Percentiles rank a stretch among this genome's conserved stretches.
Evolutionary conservation across 2,797 vertebrate genomes (phyloP).

Genomic region (Antennarius maculatus): DNA sequence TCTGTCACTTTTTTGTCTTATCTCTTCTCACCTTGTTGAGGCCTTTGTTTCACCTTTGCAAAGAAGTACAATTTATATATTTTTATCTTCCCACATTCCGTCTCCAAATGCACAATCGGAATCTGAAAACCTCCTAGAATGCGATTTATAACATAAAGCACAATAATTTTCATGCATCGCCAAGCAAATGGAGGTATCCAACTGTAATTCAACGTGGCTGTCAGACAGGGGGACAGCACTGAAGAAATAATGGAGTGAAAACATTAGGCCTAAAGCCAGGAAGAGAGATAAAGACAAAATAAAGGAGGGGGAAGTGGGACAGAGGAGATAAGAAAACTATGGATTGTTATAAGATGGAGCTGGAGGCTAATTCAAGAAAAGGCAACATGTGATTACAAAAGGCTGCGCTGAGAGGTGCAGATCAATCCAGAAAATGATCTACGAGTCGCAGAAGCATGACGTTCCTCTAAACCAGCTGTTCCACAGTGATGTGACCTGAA

Average conservation of each 20-base stretch:
- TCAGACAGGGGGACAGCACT: slow-evolving; percentile 15
- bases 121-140: slow-evolving; percentile 14
- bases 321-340: slow-evolving; percentile 14
- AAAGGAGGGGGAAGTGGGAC: slow-evolving; percentile 28
- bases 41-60: slow-evolving; percentile 27
- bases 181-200: slow-evolving; percentile 24
- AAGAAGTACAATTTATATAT: slow-evolving; percentile 20
- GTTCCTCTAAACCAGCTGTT: slow-evolving; percentile 2
- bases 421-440: slow-evolving; percentile 25
- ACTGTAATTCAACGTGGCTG: slow-evolving; percentile 7
- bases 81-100: slow-evolving; percentile 17
- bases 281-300: slow-evolving; percentile 10
- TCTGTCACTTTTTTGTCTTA: neutral
- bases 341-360: neutral
- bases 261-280: slow-evolving; percentile 6
- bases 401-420: neutral
- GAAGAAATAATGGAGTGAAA: slow-evolving; percentile 29
- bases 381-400: slow-evolving; percentile 3
- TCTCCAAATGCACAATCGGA: slow-evolving; percentile 2
- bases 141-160: slow-evolving; percentile 19
- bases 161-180: slow-evolving; percentile 35
- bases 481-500: neutral
- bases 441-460: slow-evolving; percentile 1
- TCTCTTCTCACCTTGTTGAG: slow-evolving; percentile 16
- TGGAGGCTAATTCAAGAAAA: slow-evolving; percentile 14